phyloP scores from a whole-genome alignment of 2,888 invertebrate genomes.

The Icerya purchasi region DNA sequence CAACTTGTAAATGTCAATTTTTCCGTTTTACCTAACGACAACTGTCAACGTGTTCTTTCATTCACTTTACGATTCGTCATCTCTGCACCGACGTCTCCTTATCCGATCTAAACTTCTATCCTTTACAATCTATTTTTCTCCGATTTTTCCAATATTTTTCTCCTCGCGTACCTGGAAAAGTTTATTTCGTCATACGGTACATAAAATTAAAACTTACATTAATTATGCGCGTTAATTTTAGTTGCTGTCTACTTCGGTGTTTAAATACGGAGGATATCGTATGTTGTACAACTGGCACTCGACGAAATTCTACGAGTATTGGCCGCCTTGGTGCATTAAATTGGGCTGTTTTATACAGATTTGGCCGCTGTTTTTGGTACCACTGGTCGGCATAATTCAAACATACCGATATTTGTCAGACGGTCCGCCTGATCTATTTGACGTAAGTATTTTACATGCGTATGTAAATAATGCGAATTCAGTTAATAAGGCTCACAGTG shows the following conservation, averaged over 20 bases:
- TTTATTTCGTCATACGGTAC: background rate
- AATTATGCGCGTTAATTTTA: too few relatives aligned
- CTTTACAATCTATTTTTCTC: too few relatives aligned
- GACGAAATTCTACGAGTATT: slow-evolving; percentile 40
- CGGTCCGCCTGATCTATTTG: slow-evolving; percentile 68
- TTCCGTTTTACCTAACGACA: too few relatives aligned
- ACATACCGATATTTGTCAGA: slow-evolving; percentile 55
- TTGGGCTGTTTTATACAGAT: slow-evolving; percentile 56
- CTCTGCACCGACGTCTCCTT: too few relatives aligned
- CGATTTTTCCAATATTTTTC: too few relatives aligned
- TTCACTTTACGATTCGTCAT: too few relatives aligned
- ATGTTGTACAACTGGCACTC: slow-evolving; percentile 45
- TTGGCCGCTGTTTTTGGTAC: slow-evolving; percentile 49
- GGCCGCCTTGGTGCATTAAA: slow-evolving; percentile 59
- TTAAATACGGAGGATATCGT: slow-evolving; percentile 42
- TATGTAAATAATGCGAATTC: too few relatives aligned
- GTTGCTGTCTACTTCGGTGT: slow-evolving; percentile 44
- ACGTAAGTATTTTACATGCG: slow-evolving; percentile 41
- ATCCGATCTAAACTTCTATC: too few relatives aligned
- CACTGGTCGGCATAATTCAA: slow-evolving; percentile 46
- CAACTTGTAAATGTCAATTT: too few relatives aligned
- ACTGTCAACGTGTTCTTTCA: too few relatives aligned
- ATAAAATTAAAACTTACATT: slow-evolving; percentile 3
- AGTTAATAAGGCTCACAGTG: too few relatives aligned
- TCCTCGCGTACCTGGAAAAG: too few relatives aligned